Evolutionary conservation across 2,888 invertebrate species (phyloP).

Genomic region (Aproaerema taeniolella): DNA sequence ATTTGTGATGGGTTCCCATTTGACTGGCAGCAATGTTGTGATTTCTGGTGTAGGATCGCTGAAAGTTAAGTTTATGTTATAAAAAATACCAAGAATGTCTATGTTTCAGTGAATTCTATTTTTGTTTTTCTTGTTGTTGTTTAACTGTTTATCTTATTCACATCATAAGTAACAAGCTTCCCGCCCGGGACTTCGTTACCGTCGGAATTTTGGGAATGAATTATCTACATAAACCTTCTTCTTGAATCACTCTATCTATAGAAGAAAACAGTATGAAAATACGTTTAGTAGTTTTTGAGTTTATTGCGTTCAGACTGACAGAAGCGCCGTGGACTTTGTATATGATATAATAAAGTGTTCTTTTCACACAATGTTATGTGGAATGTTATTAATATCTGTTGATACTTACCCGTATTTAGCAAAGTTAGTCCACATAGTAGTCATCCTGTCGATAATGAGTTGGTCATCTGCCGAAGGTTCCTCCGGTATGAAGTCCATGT

Average conservation of each 20-base stretch:
- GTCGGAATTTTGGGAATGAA: too few relatives aligned
- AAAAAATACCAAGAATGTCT: too few relatives aligned
- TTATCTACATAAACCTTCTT: not conserved
- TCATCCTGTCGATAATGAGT: constrained; percentile 41
- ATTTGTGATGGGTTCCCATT: constrained; percentile 17
- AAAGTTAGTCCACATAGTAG: constrained; percentile 41
- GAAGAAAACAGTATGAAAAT: not conserved
- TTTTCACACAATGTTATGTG: too few relatives aligned
- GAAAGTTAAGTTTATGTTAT: too few relatives aligned
- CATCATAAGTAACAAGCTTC: too few relatives aligned
- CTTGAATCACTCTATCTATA: not conserved
- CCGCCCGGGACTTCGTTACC: too few relatives aligned
- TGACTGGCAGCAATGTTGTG: constrained; percentile 14
- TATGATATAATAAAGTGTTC: not conserved
- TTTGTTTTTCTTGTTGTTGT: too few relatives aligned
- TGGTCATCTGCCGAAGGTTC: constrained; percentile 31
- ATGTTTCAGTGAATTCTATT: too few relatives aligned
- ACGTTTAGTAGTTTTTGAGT: not conserved
- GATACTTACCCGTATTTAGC: constrained; percentile 7
- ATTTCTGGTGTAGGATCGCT: constrained; percentile 19
- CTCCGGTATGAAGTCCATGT: constrained; percentile 15
- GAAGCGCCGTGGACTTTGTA: not conserved
- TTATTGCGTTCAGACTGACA: not conserved
- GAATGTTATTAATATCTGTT: too few relatives aligned
- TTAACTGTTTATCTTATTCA: too few relatives aligned